A percentile compares a stretch with the other conserved stretches of the same genome.
phyloP scores from a whole-genome alignment of 2,113 vertebrate genomes.

The Rhinolophus ferrumequinum region DNA sequence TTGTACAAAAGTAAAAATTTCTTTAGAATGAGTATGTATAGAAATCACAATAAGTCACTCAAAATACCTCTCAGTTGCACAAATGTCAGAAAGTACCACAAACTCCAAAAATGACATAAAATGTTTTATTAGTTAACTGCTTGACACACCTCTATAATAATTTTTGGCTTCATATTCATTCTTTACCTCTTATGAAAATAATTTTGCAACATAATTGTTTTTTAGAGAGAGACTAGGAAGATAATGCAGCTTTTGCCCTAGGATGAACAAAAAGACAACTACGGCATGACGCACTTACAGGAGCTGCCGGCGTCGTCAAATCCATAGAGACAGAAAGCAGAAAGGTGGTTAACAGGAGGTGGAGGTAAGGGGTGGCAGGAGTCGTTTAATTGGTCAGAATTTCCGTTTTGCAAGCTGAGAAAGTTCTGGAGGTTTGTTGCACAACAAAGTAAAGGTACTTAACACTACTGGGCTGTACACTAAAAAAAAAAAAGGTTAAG shows the following conservation, averaged over 20 bases:
- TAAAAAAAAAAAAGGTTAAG: too few species aligned
- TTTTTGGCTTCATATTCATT: not conserved
- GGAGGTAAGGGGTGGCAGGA: too few species aligned
- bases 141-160: not conserved
- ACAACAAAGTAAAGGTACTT: not conserved
- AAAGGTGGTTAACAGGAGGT: not conserved
- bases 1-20: not conserved
- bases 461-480: accelerated
- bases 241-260: not conserved
- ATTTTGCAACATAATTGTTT: not conserved
- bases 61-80: not conserved
- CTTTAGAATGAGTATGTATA: not conserved
- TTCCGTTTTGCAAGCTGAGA: not conserved
- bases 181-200: not conserved
- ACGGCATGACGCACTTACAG: accelerated
- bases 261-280: not conserved
- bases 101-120: not conserved
- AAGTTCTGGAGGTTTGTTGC: not conserved
- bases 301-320: not conserved
- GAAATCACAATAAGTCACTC: not conserved
- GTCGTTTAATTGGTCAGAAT: not conserved
- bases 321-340: not conserved
- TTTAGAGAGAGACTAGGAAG: not conserved
- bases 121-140: not conserved
- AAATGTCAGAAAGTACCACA: too few species aligned